phyloP scores from a whole-genome alignment of 2,888 invertebrate species.

The Podabrus alpinus region DNA sequence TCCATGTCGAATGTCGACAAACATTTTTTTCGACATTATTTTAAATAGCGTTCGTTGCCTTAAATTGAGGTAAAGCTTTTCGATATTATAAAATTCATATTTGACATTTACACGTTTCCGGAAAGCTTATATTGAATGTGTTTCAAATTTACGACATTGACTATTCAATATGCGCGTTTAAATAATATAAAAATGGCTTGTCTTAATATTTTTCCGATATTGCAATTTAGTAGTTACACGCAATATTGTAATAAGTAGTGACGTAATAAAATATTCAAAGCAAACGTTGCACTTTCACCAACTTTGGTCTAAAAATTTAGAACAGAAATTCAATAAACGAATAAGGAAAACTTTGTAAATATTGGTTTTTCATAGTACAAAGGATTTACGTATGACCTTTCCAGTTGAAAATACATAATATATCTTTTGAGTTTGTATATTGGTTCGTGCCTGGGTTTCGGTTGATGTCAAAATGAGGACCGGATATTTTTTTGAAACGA shows the following conservation, averaged over 20 bases:
- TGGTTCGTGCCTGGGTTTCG: conserved; percentile 18
- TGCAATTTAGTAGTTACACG: background rate
- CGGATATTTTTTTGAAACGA: conserved; percentile 18
- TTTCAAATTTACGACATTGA: background rate
- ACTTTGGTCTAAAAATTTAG: conserved; percentile 1
- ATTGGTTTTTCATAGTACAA: conserved; percentile 23
- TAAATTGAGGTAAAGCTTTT: background rate
- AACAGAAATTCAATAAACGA: conserved; percentile 24
- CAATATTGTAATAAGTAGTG: background rate
- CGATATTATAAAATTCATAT: background rate
- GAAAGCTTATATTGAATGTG: background rate
- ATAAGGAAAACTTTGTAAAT: conserved; percentile 19
- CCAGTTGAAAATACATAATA: conserved; percentile 8
- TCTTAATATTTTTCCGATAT: background rate
- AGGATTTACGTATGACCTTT: conserved; percentile 22
- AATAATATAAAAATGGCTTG: background rate
- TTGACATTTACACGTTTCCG: background rate
- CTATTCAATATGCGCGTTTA: background rate
- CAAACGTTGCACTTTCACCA: conserved; percentile 4
- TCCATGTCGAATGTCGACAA: background rate
- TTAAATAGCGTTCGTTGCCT: background rate
- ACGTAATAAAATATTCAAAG: background rate
- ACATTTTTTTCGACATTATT: background rate
- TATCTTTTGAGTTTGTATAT: conserved; percentile 20
- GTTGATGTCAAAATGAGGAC: conserved; percentile 20